Conservation (phyloP, 1,140 invertebrate genomes). For the Lordiphosa mommai region DNA sequence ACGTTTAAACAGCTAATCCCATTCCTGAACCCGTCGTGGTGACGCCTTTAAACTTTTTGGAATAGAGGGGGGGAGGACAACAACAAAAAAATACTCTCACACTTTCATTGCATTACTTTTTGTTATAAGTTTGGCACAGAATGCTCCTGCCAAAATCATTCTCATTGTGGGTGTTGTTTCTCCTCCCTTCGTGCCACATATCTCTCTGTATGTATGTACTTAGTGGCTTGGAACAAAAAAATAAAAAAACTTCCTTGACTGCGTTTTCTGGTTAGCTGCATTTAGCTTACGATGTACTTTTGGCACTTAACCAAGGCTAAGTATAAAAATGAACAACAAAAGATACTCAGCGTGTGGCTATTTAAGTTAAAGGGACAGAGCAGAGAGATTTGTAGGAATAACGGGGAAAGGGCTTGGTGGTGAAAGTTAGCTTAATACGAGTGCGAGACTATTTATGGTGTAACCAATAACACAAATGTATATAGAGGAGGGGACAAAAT, state of each 20-base stretch:
- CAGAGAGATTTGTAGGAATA: too few relatives aligned
- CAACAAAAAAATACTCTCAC: neutral
- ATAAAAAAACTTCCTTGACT: constrained; percentile 23
- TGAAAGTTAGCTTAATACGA: too few relatives aligned
- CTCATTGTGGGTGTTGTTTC: neutral
- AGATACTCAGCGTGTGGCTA: neutral
- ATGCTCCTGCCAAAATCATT: constrained; percentile 17
- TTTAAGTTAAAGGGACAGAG: too few relatives aligned
- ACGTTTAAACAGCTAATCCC: constrained; percentile 36
- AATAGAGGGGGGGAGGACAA: neutral
- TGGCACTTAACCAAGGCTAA: constrained; percentile 63
- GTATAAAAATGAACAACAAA: constrained; percentile 7
- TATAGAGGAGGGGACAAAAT: too few relatives aligned
- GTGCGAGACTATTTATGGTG: too few relatives aligned
- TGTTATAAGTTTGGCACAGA: neutral
- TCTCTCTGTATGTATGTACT: too few relatives aligned
- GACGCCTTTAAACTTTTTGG: neutral
- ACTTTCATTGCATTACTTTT: constrained; percentile 42
- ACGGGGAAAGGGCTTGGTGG: too few relatives aligned
- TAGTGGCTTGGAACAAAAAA: constrained; percentile 38
- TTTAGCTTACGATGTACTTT: constrained; percentile 43
- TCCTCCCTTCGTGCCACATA: neutral
- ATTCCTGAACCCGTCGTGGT: neutral
- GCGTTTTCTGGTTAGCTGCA: constrained; percentile 34
- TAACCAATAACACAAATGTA: too few relatives aligned